Evolutionary conservation across 2,888 invertebrate genomes (phyloP).

Genomic region (Malthinus seriepunctatus): DNA sequence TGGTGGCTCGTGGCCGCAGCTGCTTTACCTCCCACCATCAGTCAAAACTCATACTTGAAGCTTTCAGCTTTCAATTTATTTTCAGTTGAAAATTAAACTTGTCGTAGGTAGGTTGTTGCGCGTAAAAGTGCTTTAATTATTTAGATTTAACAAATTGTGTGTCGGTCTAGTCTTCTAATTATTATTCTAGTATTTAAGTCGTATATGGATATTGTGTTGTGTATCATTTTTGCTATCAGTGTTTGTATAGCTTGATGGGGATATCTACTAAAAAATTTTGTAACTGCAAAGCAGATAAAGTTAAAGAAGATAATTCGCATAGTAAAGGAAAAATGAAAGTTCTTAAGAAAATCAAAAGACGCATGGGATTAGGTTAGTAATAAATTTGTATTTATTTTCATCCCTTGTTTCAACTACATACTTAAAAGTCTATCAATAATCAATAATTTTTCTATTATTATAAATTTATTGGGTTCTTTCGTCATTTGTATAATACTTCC

Average conservation of each 20-base stretch:
- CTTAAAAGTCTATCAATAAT: too few relatives aligned
- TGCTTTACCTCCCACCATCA: constrained; percentile 44
- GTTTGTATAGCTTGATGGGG: constrained; percentile 48
- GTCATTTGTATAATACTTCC: too few relatives aligned
- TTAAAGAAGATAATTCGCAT: constrained; percentile 52
- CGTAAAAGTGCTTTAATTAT: not conserved
- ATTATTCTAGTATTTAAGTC: not conserved
- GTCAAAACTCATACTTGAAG: constrained; percentile 38
- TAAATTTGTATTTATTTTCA: not conserved
- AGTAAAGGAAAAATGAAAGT: constrained; percentile 81
- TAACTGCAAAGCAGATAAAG: constrained; percentile 48
- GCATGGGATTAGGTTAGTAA: constrained; percentile 83
- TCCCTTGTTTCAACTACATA: too few relatives aligned
- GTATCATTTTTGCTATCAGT: constrained; percentile 12
- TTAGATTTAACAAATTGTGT: constrained; percentile 1
- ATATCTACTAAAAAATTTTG: constrained; percentile 48
- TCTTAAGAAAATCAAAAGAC: constrained; percentile 84
- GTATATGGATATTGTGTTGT: constrained; percentile 25
- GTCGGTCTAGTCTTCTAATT: constrained; percentile 19
- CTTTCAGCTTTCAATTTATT: constrained; percentile 34
- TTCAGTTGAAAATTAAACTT: constrained; percentile 32
- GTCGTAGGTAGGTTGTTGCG: constrained; percentile 5
- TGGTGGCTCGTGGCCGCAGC: constrained; percentile 59
- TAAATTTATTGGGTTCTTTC: too few relatives aligned
- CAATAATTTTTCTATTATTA: too few relatives aligned